phyloP scores from a whole-genome alignment of 2,113 vertebrate species.

The Ctenomys sociabilis region DNA sequence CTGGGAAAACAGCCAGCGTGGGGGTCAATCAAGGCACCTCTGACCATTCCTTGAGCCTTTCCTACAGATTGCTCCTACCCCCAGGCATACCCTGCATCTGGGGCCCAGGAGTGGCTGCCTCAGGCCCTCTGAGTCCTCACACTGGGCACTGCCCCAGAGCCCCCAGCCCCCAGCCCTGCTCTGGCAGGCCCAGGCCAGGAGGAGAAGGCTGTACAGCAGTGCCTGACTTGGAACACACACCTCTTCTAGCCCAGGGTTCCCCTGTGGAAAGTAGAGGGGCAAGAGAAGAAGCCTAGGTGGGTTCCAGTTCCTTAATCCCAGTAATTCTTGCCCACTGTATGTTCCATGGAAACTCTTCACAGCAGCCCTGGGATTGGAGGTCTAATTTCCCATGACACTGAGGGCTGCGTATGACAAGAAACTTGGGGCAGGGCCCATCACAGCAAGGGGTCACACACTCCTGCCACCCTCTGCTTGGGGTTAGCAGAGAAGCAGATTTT shows the following conservation, averaged over 20 bases:
- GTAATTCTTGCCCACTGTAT: rapidly evolving
- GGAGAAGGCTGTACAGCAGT: rapidly evolving
- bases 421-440: neutral
- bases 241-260: neutral
- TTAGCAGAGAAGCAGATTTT: neutral
- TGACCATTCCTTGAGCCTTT: rapidly evolving
- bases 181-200: neutral
- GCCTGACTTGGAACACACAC: rapidly evolving
- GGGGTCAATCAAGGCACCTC: neutral
- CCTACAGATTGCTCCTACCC: no score
- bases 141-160: neutral
- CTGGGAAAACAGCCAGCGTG: rapidly evolving
- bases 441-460: rapidly evolving
- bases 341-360: neutral
- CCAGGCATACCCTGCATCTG: neutral
- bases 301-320: neutral
- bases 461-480: neutral
- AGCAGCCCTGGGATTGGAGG: neutral
- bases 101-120: neutral
- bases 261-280: neutral
- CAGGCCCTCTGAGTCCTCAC: neutral
- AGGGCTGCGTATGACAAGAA: neutral
- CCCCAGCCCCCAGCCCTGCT: rapidly evolving
- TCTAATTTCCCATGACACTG: neutral
- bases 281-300: neutral